Conservation (phyloP, 37 sponge, comb jelly and placozoan genomes). For the Dysidea cf. avara region DNA sequence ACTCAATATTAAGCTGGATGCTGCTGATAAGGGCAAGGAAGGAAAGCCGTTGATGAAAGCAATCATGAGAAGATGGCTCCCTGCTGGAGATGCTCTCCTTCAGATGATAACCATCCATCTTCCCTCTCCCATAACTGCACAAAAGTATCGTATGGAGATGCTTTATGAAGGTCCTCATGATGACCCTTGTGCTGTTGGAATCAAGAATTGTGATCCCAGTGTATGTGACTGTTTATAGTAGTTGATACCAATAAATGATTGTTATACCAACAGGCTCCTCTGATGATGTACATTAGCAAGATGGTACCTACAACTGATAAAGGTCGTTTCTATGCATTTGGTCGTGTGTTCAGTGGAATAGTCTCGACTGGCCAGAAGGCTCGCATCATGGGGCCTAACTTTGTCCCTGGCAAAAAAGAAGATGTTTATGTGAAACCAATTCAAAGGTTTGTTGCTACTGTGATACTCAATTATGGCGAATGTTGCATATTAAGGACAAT, state of each 20-base stretch:
- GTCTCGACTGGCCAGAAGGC: conserved; percentile 92
- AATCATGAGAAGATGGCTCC: conserved; percentile 87
- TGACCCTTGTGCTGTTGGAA: conserved; percentile 85
- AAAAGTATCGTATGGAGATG: conserved; percentile 96
- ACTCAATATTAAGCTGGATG: conserved; percentile 82
- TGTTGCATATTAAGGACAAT: conserved; percentile 86
- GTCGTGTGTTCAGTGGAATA: conserved; percentile 98
- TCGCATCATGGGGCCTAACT: conserved; percentile 99
- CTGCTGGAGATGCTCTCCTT: conserved; percentile 93
- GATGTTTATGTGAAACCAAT: conserved; percentile 89
- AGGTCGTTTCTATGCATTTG: conserved; percentile 99
- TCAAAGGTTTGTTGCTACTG: conserved; percentile 65
- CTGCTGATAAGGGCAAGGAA: conserved; percentile 75
- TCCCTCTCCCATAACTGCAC: conserved; percentile 96
- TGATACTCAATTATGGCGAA: background rate
- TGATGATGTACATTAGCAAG: conserved; percentile 97
- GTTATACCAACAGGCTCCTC: conserved; percentile 69
- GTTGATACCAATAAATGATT: background rate
- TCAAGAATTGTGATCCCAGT: conserved; percentile 93
- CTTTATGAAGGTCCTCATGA: conserved; percentile 98
- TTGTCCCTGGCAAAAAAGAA: conserved; percentile 94
- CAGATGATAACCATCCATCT: conserved; percentile 99
- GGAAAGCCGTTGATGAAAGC: conserved; percentile 53
- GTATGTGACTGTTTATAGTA: conserved; percentile 45
- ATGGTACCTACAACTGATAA: conserved; percentile 98